Percentiles rank a stretch among this genome's conserved stretches.
phyloP scores from a whole-genome alignment of 2,888 invertebrate species.

The Chloroclystis v-ata region DNA sequence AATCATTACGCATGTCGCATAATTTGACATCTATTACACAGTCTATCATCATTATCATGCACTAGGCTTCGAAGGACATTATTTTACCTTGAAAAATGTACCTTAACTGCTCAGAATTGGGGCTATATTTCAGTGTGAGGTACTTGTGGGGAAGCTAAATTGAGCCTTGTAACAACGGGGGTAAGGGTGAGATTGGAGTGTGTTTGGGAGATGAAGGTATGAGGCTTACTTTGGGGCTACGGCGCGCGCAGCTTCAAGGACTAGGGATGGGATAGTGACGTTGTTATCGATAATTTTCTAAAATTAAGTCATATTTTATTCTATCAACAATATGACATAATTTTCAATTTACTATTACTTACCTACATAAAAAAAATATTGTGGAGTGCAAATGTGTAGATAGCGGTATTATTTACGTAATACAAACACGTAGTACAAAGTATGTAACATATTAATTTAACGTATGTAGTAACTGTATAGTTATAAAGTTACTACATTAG shows the following conservation, averaged over 20 bases:
- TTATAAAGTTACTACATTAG: too few species aligned
- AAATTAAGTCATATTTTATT: too few species aligned
- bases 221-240: constrained; percentile 43
- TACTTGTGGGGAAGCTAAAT: constrained; percentile 15
- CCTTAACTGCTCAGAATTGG: constrained; percentile 4
- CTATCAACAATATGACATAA: too few species aligned
- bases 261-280: constrained; percentile 39
- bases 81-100: constrained; percentile 18
- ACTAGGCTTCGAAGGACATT: constrained; percentile 34
- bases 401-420: too few species aligned
- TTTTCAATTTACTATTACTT: too few species aligned
- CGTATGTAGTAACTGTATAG: too few species aligned
- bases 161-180: constrained; percentile 23
- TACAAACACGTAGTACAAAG: too few species aligned
- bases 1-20: constrained; percentile 16
- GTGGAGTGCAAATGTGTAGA: too few species aligned
- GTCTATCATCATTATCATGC: constrained; percentile 43
- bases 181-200: constrained; percentile 39
- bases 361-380: too few species aligned
- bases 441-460: too few species aligned
- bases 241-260: constrained; percentile 64
- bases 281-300: neutral
- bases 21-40: constrained; percentile 26
- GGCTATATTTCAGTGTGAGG: neutral
- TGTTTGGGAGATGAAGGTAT: constrained; percentile 48